Evolutionary conservation across 2,888 invertebrate species (phyloP).

Genomic region (Drosophila ustulata): DNA sequence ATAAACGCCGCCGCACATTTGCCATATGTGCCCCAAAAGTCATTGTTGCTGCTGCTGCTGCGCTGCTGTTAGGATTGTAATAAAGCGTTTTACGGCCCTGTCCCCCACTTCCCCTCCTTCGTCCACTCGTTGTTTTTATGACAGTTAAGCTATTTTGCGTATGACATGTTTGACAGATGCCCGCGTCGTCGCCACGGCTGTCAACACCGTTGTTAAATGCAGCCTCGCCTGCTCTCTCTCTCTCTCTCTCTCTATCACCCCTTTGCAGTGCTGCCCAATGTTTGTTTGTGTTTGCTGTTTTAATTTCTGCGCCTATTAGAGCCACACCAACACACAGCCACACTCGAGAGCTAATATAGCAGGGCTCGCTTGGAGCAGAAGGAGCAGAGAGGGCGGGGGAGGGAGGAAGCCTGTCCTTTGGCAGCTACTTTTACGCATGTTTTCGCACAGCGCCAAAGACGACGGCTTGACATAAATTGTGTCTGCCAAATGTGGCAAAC

Average conservation of each 20-base stretch:
- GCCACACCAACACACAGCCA: conserved; percentile 25
- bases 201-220: conserved; percentile 73
- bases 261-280: conserved; percentile 20
- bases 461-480: conserved; percentile 78
- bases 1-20: conserved; percentile 69
- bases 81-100: conserved; percentile 74
- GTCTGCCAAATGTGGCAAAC: conserved; percentile 77
- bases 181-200: conserved; percentile 54
- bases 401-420: conserved; percentile 27
- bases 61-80: conserved; percentile 53
- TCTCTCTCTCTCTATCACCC: background rate
- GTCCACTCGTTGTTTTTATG: conserved; percentile 71
- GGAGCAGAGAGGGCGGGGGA: background rate
- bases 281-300: conserved; percentile 60
- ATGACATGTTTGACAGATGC: conserved; percentile 80
- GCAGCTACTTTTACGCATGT: conserved; percentile 78
- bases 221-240: conserved; percentile 23
- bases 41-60: conserved; percentile 12
- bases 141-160: conserved; percentile 80
- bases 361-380: background rate
- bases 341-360: conserved; percentile 9
- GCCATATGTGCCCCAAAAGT: conserved; percentile 47
- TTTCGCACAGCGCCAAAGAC: conserved; percentile 74
- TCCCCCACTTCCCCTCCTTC: conserved; percentile 13
- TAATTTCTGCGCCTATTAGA: conserved; percentile 62